Conservation (phyloP, 2,797 vertebrate genomes). For the Muraenolepis orangiensis region DNA sequence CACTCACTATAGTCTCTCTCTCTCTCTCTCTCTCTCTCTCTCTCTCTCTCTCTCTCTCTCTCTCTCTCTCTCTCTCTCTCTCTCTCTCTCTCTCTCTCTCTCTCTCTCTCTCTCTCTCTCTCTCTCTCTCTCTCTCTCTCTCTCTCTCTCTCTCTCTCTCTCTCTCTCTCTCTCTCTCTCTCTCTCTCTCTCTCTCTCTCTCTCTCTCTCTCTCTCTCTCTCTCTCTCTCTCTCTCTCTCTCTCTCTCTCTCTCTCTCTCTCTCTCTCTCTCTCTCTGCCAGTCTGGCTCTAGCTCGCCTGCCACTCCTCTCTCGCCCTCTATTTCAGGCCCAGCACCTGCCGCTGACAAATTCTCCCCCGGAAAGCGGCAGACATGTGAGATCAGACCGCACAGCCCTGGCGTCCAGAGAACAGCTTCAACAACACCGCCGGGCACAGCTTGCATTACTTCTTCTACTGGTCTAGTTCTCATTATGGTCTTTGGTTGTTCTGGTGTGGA, state of each 20-base stretch:
- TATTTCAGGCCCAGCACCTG: conserved; percentile 77
- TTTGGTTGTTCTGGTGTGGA: background rate
- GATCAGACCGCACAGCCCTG: conserved; percentile 37
- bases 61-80: too few species aligned
- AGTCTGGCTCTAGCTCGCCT: conserved; percentile 56
- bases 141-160: background rate
- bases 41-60: too few species aligned
- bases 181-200: background rate
- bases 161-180: background rate
- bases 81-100: too few species aligned
- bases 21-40: too few species aligned
- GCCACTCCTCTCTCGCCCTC: conserved; percentile 47
- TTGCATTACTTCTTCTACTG: conserved; percentile 14
- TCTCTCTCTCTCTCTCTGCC: conserved; percentile 26
- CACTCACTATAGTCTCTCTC: background rate
- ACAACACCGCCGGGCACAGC: conserved; percentile 33
- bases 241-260: conserved; percentile 16
- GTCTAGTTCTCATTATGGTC: background rate
- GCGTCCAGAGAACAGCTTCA: conserved; percentile 18
- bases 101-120: too few species aligned
- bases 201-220: too few species aligned
- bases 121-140: too few species aligned
- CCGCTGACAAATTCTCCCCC: conserved; percentile 63
- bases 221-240: background rate
- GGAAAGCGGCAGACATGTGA: conserved; percentile 55